Conservation (phyloP, 2,113 vertebrate genomes). For the Psettodes erumei region DNA sequence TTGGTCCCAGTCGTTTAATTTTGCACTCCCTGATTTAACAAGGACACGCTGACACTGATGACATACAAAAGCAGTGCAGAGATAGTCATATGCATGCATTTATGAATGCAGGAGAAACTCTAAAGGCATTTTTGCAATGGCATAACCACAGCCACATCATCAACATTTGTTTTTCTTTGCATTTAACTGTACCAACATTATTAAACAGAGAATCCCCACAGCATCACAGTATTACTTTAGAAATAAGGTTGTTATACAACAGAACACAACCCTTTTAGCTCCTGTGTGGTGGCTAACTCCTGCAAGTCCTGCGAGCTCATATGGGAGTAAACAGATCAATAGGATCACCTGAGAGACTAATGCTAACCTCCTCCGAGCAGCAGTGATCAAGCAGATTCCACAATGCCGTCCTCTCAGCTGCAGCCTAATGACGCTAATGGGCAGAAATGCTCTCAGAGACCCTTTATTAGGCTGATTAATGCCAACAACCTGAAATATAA, state of each 20-base stretch:
- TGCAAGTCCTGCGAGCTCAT: slow-evolving; percentile 50
- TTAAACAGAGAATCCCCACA: not conserved
- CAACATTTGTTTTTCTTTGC: not conserved
- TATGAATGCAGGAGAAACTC: not conserved
- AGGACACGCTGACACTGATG: not conserved
- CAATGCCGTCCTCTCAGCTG: slow-evolving; percentile 67
- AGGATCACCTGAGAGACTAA: slow-evolving; percentile 73
- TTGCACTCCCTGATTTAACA: slow-evolving; percentile 20
- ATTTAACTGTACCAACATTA: not conserved
- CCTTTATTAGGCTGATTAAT: slow-evolving; percentile 78
- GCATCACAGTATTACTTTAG: slow-evolving; percentile 7
- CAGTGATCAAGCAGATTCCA: slow-evolving; percentile 58
- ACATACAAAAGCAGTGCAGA: not conserved
- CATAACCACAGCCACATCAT: not conserved
- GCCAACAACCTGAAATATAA: slow-evolving; percentile 71
- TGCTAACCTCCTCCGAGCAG: slow-evolving; percentile 57
- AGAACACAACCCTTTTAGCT: slow-evolving; percentile 43
- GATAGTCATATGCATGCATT: not conserved
- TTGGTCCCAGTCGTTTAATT: slow-evolving; percentile 34
- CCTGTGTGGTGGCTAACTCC: slow-evolving; percentile 52
- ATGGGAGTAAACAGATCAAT: slow-evolving; percentile 78
- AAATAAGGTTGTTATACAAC: too few species aligned
- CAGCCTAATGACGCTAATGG: slow-evolving; percentile 76
- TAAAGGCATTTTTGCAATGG: not conserved
- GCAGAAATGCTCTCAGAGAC: slow-evolving; percentile 72